Evolutionary conservation across 2,888 invertebrate genomes (phyloP), one percentile per base, ranked within the genome.

Genomic region (Cheilosia pagana): DNA sequence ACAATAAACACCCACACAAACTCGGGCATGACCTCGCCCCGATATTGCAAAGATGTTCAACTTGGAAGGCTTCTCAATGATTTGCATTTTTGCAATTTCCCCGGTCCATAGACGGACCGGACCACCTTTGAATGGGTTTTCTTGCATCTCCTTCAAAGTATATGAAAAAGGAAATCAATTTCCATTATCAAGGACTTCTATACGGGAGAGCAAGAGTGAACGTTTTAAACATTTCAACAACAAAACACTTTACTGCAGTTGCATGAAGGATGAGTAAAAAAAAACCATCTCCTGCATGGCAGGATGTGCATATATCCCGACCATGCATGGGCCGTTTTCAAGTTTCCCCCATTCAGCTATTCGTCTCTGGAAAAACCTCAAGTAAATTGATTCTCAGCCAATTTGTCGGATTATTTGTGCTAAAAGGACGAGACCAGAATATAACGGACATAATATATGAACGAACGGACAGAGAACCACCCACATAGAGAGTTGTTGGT

Each of bases 301-400:
- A 67, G 62, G 57, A 74, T 81, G 41, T 55, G 35, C 65, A 39
- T 67, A 23, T 25, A 63, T 63, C 50, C 67, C 52, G 35, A 48
- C 48, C 48, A 19, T 65, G 53, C 12, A 12, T 72, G 72, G 59
- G 67, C 60, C 60, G 62, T 55, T 68, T 41, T 60, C 45, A 16
- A 45, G 45, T 16, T 45, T 3, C 16, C 45, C 43, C 6, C n/a
- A n/a, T 43, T 43, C 1, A 43, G 4, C 35, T 35, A 35, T 35
- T 12, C 35, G 12, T 12, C 35, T 12, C 39, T 35, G 31, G 59
- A 48, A 35, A 8, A 75, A 48, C 35, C 68, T 57, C 77, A 87
- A 88, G 88, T 81, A 89, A 89, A 89, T 89, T 89, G 89, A 89
- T 89, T 89, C 89, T 89, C 89, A 88, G 89, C 87, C 89, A 89